These are phyloP conservation scores for Cryptomyrus ogoouensis DNA, from an alignment of 2,113 vertebrate genomes.

Conservation along the genomic window DNA sequence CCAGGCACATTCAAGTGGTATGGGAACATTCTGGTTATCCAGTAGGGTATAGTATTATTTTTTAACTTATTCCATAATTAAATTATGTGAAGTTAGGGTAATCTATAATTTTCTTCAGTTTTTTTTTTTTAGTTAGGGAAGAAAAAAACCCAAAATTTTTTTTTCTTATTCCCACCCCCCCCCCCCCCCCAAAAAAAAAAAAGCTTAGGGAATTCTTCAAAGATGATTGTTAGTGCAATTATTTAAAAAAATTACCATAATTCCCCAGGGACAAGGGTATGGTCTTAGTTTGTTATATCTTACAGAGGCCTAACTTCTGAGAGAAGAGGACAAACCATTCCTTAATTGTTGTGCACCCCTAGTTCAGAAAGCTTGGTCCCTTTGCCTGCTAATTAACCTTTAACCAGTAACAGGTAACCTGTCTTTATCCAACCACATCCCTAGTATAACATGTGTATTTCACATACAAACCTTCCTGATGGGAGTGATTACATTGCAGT, in stretches of 20 bases:
- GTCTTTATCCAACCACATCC: background rate
- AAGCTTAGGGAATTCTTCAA: conserved; percentile 6
- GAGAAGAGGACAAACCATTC: background rate
- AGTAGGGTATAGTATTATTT: background rate
- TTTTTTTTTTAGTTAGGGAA: too few species aligned
- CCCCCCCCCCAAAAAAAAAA: background rate
- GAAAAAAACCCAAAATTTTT: too few species aligned
- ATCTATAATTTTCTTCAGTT: too few species aligned
- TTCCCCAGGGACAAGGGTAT: background rate
- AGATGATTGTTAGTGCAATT: conserved; percentile 1
- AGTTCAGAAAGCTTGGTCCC: background rate
- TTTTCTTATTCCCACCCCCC: background rate
- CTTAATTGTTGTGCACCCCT: background rate
- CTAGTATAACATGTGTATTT: background rate
- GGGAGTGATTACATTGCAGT: background rate
- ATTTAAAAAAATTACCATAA: background rate
- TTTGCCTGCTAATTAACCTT: background rate
- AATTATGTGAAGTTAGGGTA: background rate
- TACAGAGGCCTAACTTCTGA: background rate
- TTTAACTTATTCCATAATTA: background rate
- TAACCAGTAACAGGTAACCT: background rate
- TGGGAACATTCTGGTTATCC: background rate
- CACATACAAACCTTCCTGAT: background rate
- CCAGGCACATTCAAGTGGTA: background rate
- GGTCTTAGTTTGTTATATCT: background rate